A percentile compares a stretch with the other conserved stretches of the same genome.
These are phyloP conservation scores for Hydriomena furcata DNA, from an alignment of 2,888 invertebrate genomes.

Conservation along the genomic window DNA sequence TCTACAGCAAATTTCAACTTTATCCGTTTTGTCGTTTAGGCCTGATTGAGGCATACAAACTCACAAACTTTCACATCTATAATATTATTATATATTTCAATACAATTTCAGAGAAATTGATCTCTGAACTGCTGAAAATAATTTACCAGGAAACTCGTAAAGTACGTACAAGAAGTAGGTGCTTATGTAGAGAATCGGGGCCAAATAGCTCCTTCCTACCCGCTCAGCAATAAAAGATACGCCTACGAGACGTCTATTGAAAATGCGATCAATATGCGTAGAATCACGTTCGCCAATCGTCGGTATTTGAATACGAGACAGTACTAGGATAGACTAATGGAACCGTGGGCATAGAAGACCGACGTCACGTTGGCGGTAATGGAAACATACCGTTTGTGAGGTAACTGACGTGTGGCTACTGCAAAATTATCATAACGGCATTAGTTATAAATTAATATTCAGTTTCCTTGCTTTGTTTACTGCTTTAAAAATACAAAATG, in stretches of 20 bases:
- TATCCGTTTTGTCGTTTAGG: too few species aligned
- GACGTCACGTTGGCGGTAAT: background rate
- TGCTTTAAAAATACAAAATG: too few species aligned
- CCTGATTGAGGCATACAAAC: too few species aligned
- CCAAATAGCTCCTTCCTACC: background rate
- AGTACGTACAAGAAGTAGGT: background rate
- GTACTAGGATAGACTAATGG: background rate
- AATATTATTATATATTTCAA: too few species aligned
- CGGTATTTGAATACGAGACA: background rate
- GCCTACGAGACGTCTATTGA: slow-evolving; percentile 6
- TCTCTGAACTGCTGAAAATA: too few species aligned
- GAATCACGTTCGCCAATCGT: slow-evolving; percentile 10
- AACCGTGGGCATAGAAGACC: background rate
- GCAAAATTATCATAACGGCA: too few species aligned
- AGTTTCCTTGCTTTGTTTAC: too few species aligned
- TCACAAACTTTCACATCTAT: too few species aligned
- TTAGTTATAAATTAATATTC: too few species aligned
- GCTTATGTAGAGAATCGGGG: slow-evolving; percentile 2
- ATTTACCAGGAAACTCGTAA: background rate
- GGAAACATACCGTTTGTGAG: background rate
- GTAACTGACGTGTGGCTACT: background rate
- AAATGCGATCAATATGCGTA: slow-evolving; percentile 11
- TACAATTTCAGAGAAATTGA: too few species aligned
- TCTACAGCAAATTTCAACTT: too few species aligned
- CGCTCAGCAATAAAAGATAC: slow-evolving; percentile 5